Evolutionary conservation across 2,888 invertebrate species (phyloP).

Genomic region (Drosophila cyrtoloma): DNA sequence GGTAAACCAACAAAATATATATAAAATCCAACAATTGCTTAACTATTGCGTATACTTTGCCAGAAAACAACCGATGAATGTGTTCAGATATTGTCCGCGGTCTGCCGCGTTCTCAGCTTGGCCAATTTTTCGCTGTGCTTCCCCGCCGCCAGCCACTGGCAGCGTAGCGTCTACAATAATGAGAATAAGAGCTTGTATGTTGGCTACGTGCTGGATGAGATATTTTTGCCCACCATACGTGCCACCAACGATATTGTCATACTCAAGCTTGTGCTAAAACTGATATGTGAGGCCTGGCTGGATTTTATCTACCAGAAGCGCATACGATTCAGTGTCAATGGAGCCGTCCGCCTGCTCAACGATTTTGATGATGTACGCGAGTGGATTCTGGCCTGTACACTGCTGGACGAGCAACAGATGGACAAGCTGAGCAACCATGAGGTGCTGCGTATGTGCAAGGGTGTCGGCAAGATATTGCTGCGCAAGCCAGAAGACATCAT

Average conservation of each 20-base stretch:
- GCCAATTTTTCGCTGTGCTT: conserved; percentile 94
- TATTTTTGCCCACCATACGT: conserved; percentile 91
- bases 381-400: conserved; percentile 90
- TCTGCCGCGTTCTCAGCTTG: conserved; percentile 91
- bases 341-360: conserved; percentile 91
- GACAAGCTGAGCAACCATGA: conserved; percentile 86
- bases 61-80: conserved; percentile 91
- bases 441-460: conserved; percentile 90
- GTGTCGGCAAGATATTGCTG: conserved; percentile 92
- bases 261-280: conserved; percentile 91
- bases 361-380: conserved; percentile 92
- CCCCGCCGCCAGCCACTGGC: conserved; percentile 90
- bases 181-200: conserved; percentile 88
- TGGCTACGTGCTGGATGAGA: conserved; percentile 90
- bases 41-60: rapidly evolving
- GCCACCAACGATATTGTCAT: conserved; percentile 91
- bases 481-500: conserved; percentile 94
- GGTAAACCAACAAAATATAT: conserved; percentile 84
- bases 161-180: conserved; percentile 77
- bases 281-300: conserved; percentile 95
- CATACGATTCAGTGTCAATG: conserved; percentile 92
- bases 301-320: conserved; percentile 93
- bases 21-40: background rate
- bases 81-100: conserved; percentile 89
- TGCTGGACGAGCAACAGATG: conserved; percentile 86